A percentile compares a stretch with the other conserved stretches of the same genome.
Conservation (phyloP, 2,888 invertebrate species). For the Diloba caeruleocephala region DNA sequence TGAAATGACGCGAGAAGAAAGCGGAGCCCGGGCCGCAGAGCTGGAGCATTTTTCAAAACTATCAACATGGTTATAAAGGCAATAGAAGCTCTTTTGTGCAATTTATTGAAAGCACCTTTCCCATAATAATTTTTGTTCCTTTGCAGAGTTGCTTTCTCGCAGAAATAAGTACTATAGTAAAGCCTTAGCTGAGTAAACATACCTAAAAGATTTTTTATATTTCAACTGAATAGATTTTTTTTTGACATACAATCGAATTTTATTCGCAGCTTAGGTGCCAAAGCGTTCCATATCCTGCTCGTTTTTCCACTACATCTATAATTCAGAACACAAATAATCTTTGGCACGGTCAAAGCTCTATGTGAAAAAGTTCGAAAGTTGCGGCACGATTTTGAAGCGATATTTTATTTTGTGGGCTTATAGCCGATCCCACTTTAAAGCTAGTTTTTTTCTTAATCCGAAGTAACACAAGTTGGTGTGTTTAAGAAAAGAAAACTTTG, state of each 20-base stretch:
- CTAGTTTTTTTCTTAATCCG: constrained; percentile 26
- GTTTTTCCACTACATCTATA: constrained; percentile 57
- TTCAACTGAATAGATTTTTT: constrained; percentile 56
- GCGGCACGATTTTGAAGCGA: constrained; percentile 47
- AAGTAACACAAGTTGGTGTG: too few species aligned
- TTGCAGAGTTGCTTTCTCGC: constrained; percentile 23
- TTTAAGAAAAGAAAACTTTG: constrained; percentile 17
- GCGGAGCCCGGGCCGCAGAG: constrained; percentile 14
- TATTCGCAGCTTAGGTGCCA: constrained; percentile 50
- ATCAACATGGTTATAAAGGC: constrained; percentile 45
- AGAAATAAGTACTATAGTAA: constrained; percentile 34
- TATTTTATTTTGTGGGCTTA: constrained; percentile 54
- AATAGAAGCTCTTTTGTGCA: constrained; percentile 49
- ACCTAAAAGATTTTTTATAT: constrained; percentile 36
- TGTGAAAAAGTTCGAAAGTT: constrained; percentile 58
- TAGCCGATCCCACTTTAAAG: constrained; percentile 39
- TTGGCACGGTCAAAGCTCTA: constrained; percentile 56
- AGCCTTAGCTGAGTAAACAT: constrained; percentile 17
- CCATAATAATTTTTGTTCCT: too few species aligned
- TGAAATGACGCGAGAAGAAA: constrained; percentile 46
- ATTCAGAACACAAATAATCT: constrained; percentile 51
- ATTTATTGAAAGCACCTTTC: constrained; percentile 38
- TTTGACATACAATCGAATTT: constrained; percentile 53
- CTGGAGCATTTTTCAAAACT: constrained; percentile 51
- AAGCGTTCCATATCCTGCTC: constrained; percentile 45